A percentile compares a stretch with the other conserved stretches of the same genome.
These are phyloP conservation scores for Panthera leo DNA, from an alignment of 2,113 vertebrate genomes.

Conservation along the genomic window DNA sequence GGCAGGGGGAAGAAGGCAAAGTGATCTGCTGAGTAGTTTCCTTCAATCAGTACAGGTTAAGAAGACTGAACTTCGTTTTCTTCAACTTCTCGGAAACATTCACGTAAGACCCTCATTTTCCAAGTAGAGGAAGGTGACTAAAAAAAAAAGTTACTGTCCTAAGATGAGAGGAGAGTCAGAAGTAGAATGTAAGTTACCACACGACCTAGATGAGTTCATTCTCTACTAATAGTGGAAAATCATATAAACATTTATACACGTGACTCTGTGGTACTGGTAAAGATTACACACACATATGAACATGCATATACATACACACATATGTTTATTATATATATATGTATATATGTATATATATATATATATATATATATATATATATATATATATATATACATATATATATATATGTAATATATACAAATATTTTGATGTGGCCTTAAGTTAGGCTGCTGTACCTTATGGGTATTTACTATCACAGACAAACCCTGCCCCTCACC, in stretches of 20 bases:
- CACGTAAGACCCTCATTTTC: neutral
- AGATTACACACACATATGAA: neutral
- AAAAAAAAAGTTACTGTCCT: neutral
- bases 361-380: too few species aligned
- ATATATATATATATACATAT: too few species aligned
- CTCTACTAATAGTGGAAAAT: neutral
- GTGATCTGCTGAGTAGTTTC: neutral
- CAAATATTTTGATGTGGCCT: neutral
- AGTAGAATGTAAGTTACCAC: neutral
- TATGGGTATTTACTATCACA: neutral
- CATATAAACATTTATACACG: too few species aligned
- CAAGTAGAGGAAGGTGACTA: neutral
- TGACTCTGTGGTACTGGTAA: neutral
- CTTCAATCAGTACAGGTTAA: neutral
- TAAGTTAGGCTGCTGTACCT: neutral
- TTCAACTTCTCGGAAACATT: neutral
- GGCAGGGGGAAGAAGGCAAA: neutral
- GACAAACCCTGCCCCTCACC: neutral
- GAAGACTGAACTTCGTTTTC: neutral
- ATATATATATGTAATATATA: too few species aligned
- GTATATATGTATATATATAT: too few species aligned
- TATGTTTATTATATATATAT: too few species aligned
- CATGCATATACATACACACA: too few species aligned
- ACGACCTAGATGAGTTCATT: neutral
- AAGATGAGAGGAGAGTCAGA: neutral